Evolutionary conservation across 1,140 invertebrate species (phyloP).

Genomic region (Alviniconcha marisindica): DNA sequence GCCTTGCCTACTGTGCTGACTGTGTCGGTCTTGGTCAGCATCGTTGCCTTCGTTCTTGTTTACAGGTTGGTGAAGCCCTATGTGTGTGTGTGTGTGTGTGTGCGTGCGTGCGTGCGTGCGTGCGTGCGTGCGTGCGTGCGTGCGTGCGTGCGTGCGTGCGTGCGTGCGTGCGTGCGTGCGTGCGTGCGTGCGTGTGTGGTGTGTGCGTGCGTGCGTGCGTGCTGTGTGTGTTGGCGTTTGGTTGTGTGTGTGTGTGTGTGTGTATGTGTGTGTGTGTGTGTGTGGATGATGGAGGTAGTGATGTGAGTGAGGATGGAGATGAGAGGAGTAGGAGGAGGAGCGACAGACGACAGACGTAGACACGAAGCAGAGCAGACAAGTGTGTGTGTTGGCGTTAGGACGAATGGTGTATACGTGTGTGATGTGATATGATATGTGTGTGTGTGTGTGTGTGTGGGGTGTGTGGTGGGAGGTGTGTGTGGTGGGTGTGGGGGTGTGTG

Average conservation of each 20-base stretch:
- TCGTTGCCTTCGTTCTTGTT: not conserved
- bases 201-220: not conserved
- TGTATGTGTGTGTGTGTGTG: constrained; percentile 20
- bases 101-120: not conserved
- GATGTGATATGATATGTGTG: too few relatives aligned
- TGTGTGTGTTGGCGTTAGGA: too few relatives aligned
- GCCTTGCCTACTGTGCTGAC: not conserved
- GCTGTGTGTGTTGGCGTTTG: not conserved
- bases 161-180: constrained; percentile 10
- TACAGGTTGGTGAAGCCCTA: not conserved
- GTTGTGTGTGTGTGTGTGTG: constrained; percentile 11
- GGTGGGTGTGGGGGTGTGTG: too few relatives aligned
- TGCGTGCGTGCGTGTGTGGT: not conserved
- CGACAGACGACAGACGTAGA: too few relatives aligned
- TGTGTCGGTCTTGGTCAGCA: not conserved
- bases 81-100: constrained; percentile 17
- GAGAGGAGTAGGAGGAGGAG: too few relatives aligned
- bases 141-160: constrained; percentile 14
- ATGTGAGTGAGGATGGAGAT: too few relatives aligned
- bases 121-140: constrained; percentile 11
- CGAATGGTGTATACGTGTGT: too few relatives aligned
- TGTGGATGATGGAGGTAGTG: not conserved
- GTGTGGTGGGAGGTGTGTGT: too few relatives aligned
- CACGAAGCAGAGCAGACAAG: too few relatives aligned
- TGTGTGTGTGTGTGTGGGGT: too few relatives aligned